Evolutionary conservation across 1,140 invertebrate genomes (phyloP).

Genomic region (Battus philenor): DNA sequence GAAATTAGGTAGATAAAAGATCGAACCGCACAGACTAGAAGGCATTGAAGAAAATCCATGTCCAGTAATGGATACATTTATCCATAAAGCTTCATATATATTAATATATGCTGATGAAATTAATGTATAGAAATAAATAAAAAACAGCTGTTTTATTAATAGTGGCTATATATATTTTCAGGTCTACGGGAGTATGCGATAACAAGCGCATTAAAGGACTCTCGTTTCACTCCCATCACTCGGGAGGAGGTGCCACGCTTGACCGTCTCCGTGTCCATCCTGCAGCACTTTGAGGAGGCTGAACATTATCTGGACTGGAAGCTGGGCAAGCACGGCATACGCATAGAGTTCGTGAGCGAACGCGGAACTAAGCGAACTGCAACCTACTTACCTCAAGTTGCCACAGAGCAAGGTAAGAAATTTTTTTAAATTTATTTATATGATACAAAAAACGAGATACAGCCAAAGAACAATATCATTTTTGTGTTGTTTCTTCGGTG

Average conservation of each 20-base stretch:
- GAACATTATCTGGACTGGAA: slow-evolving; percentile 97
- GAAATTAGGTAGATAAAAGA: too few relatives aligned
- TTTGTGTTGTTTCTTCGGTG: too few relatives aligned
- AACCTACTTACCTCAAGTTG: slow-evolving; percentile 98
- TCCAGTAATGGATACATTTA: too few relatives aligned
- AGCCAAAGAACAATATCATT: too few relatives aligned
- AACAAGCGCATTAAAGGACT: slow-evolving; percentile 98
- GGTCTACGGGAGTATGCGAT: slow-evolving; percentile 97
- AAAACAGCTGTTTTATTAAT: too few relatives aligned
- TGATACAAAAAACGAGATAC: too few relatives aligned
- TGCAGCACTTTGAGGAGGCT: slow-evolving; percentile 95
- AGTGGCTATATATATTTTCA: too few relatives aligned
- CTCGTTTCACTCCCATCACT: slow-evolving; percentile 96
- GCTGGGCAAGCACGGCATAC: slow-evolving; percentile 97
- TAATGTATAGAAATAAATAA: too few relatives aligned
- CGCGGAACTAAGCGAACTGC: slow-evolving; percentile 96
- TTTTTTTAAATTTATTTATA: too few relatives aligned
- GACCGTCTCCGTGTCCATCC: slow-evolving; percentile 96
- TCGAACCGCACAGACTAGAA: too few relatives aligned
- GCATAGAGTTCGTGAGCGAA: slow-evolving; percentile 98
- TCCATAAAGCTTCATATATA: too few relatives aligned
- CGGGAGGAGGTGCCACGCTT: slow-evolving; percentile 94
- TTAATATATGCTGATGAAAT: not conserved
- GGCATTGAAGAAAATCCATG: too few relatives aligned
- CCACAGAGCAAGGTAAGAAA: slow-evolving; percentile 96